Base-by-base conservation (phyloP, 2,113 vertebrate genomes). In the Mionectes macconnelli region DNA sequence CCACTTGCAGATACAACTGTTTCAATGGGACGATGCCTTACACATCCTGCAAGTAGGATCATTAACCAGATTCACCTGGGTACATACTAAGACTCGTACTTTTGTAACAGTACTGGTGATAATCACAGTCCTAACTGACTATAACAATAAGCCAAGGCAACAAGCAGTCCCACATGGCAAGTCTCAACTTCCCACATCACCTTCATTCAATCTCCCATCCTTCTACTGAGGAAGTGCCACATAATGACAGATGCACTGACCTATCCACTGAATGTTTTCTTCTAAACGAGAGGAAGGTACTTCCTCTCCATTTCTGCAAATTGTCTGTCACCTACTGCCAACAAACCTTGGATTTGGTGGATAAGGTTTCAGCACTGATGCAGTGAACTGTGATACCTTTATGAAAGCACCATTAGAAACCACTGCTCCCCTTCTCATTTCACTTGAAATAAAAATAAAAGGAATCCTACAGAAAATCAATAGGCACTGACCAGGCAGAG, bases 231-330 rank as follows among this genome's bases (percentile, higher is more conserved):
- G 37, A 89, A 93, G 35, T 10, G n/a, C 21, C 23, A 37, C 27
- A 6, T 8, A 28, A 69, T 15, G 53, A 44, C 13, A 55, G 18
- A 57, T 16, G 12, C 23, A 40, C 22, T 24, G 42, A 19, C 37
- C 59, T 39, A 18, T 3, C 30, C 44, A 28, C 1, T 6, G n/a
- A 42, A 49, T 2, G 0, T 27, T 33, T 45, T n/a, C 27, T 67
- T 70, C 21, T 56, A 44, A 63, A 67, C 14, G 16, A 80, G n/a
- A 76, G 57, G 49, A 72, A 8, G 10, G n/a, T 27, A 49, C 1
- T 40, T 80, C 53, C 37, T 66, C 22, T 52, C 37, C 19, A 9
- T 37, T 81, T 63, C 73, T 84, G 31, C 7, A 84, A 89, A 87
- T 72, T 50, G 52, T 53, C 39, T 42, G 39, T 64, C 80, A 86